Conservation (phyloP, 2,113 vertebrate species). For the Hydropotes inermis region DNA sequence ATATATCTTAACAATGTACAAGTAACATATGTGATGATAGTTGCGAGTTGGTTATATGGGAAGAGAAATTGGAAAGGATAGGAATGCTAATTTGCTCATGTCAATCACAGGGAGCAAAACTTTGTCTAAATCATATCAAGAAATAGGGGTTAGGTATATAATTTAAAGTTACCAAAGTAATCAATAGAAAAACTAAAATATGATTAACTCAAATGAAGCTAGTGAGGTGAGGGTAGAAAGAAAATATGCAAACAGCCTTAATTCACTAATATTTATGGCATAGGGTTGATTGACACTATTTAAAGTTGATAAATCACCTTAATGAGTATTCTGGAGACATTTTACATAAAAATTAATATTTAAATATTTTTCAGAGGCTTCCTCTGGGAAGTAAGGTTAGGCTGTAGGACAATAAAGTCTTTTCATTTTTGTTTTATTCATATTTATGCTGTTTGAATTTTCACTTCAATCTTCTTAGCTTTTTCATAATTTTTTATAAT, state of each 20-base stretch:
- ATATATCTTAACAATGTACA: not conserved
- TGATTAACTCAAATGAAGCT: not conserved
- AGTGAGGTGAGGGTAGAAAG: not conserved
- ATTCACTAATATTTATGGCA: not conserved
- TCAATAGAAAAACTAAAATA: not conserved
- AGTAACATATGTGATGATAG: not conserved
- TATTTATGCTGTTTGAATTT: slow-evolving; percentile 10
- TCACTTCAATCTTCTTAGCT: not conserved
- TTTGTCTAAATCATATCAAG: not conserved
- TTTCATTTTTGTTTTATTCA: not conserved
- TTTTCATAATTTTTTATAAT: not conserved
- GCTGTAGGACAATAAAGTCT: not conserved
- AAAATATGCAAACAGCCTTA: not conserved
- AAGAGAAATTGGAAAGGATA: not conserved
- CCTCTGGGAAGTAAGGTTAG: not conserved
- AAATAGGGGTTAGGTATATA: not conserved
- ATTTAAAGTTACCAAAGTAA: slow-evolving; percentile 20
- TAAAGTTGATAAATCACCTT: not conserved
- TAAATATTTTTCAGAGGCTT: not conserved
- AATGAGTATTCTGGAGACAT: not conserved
- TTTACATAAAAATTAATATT: slow-evolving; percentile 21
- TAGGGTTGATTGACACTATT: not conserved
- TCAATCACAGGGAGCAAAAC: not conserved
- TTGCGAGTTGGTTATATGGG: not conserved
- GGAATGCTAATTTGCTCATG: not conserved